phyloP scores from a whole-genome alignment of 2,113 vertebrate species.

The Acanthisitta chloris region DNA sequence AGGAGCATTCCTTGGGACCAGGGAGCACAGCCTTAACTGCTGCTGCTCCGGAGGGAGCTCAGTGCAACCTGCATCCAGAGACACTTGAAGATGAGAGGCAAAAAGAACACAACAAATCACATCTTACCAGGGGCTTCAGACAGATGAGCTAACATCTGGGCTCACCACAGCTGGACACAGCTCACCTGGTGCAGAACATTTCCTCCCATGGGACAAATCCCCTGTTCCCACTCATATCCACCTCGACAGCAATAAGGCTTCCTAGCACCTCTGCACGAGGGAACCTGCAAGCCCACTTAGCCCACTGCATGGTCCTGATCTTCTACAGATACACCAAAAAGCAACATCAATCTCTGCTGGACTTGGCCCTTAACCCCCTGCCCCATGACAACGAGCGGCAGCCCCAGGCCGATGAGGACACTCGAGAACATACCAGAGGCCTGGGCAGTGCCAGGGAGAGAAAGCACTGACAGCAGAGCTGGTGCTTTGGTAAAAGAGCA shows the following conservation, averaged over 20 bases:
- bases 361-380: neutral
- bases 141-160: neutral
- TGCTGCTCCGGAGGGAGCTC: neutral
- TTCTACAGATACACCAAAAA: neutral
- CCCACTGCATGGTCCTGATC: neutral
- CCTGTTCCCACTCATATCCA: neutral
- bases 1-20: neutral
- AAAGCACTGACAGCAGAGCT: neutral
- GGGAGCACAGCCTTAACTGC: neutral
- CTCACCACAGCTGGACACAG: neutral
- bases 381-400: rapidly evolving
- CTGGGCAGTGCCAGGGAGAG: neutral
- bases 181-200: neutral
- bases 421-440: neutral
- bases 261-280: neutral
- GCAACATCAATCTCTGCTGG: neutral
- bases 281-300: neutral
- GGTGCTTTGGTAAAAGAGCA: neutral
- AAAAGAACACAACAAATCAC: neutral
- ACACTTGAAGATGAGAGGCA: neutral
- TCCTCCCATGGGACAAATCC: neutral
- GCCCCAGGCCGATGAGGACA: neutral
- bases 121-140: neutral
- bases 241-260: neutral
- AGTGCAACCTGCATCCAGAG: neutral